Conservation (phyloP, 2,797 vertebrate species). For the Notolabrus celidotus region DNA sequence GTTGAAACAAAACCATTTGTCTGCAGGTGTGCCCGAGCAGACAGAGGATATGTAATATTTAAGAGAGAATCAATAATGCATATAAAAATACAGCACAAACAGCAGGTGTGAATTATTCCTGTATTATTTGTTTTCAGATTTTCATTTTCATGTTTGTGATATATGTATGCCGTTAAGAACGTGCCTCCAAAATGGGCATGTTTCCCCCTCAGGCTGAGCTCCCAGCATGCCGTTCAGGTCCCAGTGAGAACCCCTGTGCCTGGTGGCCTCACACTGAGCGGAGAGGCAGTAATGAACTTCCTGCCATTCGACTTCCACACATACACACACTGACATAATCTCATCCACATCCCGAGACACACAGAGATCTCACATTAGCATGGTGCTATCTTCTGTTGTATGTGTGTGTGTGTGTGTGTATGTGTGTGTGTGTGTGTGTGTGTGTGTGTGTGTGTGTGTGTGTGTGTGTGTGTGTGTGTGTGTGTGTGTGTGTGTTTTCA, state of each 20-base stretch:
- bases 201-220: slow-evolving; percentile 53
- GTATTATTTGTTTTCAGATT: slow-evolving; percentile 49
- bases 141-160: slow-evolving; percentile 19
- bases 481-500: slow-evolving; percentile 21
- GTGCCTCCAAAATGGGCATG: slow-evolving; percentile 33
- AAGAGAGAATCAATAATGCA: slow-evolving; percentile 34
- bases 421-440: slow-evolving; percentile 10
- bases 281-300: slow-evolving; percentile 69
- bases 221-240: slow-evolving; percentile 62
- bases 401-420: slow-evolving; percentile 14
- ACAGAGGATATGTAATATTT: slow-evolving; percentile 18
- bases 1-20: slow-evolving; percentile 15
- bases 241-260: slow-evolving; percentile 25
- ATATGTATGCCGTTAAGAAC: slow-evolving; percentile 21
- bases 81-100: slow-evolving; percentile 3
- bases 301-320: slow-evolving; percentile 30
- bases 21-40: slow-evolving; percentile 23
- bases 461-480: slow-evolving; percentile 8
- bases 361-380: slow-evolving; percentile 57
- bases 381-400: slow-evolving; percentile 47
- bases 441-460: slow-evolving; percentile 11
- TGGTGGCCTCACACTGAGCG: slow-evolving; percentile 45
- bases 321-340: slow-evolving; percentile 42
- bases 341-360: slow-evolving; percentile 43
- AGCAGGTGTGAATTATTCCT: slow-evolving; percentile 22